Evolutionary conservation across 2,888 invertebrate genomes (phyloP), one percentile per base, ranked within the genome.

Genomic region (Dryobotodes eremita): DNA sequence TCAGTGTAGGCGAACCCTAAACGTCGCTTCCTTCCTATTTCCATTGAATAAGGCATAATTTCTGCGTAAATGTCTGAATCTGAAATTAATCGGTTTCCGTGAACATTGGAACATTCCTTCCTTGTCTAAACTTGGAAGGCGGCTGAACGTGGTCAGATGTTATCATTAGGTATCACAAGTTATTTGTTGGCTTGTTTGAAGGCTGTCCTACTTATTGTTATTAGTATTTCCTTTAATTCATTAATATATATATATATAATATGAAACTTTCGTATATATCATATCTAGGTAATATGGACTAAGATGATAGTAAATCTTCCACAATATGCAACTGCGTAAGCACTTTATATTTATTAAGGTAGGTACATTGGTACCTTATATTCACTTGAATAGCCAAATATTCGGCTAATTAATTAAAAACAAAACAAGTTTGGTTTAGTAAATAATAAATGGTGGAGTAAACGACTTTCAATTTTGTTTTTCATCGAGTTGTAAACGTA

Each of bases 41-140:
- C 89, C 88, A 89, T 90, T 84, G 89, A 89, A 88, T 87, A 88
- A 88, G 71, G 69, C 65, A 90, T 90, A 92, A 92, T 90, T 91
- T 89, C 88, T 90, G 83, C 86, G 85, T 90, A 85, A 90, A 92
- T 88, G 88, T 90, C 89, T 88, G 89, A 91, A 89, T 92, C 88
- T 86, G 83, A 93, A 93, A 94, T 94, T 93, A 92, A 94, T 94
- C 90, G 91, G 88, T 89, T 90, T 89, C 88, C 75, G 75, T 72
- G 80, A 86, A 84, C 73, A 86, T 79, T 46, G 71, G 71, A 86
- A 80, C 76, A 85, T 86, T 86, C 86, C 81, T 88, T 83, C 64
- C 86, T 61, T 86, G 83, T 83, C 83, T 73, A 75, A 85, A 86
- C 75, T 89, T 85, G 42, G 77, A 70, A 70, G 73, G 53, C 31